phyloP scores from a whole-genome alignment of 2,888 invertebrate genomes.

The Cephus pygmeus region DNA sequence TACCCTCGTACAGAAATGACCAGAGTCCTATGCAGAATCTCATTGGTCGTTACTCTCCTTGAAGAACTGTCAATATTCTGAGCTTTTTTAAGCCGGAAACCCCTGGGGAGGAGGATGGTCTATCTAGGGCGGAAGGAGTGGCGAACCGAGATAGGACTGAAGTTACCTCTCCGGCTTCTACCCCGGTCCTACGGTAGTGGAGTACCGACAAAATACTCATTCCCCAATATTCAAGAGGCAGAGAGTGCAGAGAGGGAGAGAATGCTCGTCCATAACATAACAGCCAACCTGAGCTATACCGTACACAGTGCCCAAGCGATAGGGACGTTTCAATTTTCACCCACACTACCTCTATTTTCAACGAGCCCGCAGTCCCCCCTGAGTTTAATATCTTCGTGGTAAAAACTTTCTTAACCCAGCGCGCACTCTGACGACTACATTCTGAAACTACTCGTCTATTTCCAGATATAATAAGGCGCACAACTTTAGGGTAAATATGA shows the following conservation, averaged over 20 bases:
- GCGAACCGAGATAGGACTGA: slow-evolving; percentile 43
- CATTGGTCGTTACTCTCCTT: background rate
- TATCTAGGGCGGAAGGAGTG: slow-evolving; percentile 30
- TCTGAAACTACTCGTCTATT: background rate
- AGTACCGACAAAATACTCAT: slow-evolving; percentile 32
- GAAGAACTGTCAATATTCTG: slow-evolving; percentile 3
- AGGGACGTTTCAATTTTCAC: slow-evolving; percentile 55
- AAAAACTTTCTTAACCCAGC: slow-evolving; percentile 38
- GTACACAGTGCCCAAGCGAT: slow-evolving; percentile 24
- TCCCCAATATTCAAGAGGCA: slow-evolving; percentile 9
- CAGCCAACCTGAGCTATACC: background rate
- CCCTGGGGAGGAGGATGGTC: background rate
- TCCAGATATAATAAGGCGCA: background rate
- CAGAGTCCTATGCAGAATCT: background rate
- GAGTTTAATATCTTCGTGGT: slow-evolving; percentile 40
- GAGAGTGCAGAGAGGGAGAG: slow-evolving; percentile 9
- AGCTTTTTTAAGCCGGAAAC: slow-evolving; percentile 3
- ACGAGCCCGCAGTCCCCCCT: slow-evolving; percentile 25
- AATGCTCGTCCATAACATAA: slow-evolving; percentile 25
- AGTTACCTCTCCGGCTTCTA: slow-evolving; percentile 31
- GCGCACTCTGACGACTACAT: background rate
- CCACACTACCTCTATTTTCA: slow-evolving; percentile 30
- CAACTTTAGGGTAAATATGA: background rate
- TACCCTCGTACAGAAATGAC: background rate
- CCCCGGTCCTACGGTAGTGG: background rate